Percentiles rank a stretch among this genome's conserved stretches.
phyloP scores from a whole-genome alignment of 2,113 vertebrate genomes.

The Neoarius graeffei region DNA sequence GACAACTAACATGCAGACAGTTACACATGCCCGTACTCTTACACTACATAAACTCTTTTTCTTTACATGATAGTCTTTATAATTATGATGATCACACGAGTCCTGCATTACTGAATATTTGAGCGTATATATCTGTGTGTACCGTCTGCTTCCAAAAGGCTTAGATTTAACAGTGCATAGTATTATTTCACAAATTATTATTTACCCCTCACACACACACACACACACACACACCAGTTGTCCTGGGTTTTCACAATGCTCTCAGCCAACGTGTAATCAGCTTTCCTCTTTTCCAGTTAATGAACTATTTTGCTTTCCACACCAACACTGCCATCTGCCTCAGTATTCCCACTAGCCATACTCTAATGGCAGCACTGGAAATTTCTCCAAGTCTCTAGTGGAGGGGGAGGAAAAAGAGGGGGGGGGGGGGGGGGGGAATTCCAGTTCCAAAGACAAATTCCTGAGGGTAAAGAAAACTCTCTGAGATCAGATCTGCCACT shows the following conservation, averaged over 20 bases:
- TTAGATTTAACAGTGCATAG: neutral
- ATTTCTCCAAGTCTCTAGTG: slow-evolving; percentile 19
- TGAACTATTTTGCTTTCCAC: neutral
- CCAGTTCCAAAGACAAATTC: slow-evolving; percentile 20
- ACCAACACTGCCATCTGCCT: neutral
- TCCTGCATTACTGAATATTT: slow-evolving; percentile 36
- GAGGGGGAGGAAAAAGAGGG: neutral
- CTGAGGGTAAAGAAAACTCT: neutral
- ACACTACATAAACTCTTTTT: neutral
- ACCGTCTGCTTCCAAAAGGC: neutral
- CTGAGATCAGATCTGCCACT: slow-evolving; percentile 10
- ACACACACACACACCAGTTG: neutral
- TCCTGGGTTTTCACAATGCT: slow-evolving; percentile 22
- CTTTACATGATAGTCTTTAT: neutral
- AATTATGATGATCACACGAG: neutral
- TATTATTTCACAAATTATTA: neutral
- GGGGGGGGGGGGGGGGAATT: no score
- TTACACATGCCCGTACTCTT: neutral
- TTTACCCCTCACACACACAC: neutral
- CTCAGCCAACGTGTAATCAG: slow-evolving; percentile 18
- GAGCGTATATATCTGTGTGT: neutral
- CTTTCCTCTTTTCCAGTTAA: slow-evolving; percentile 22
- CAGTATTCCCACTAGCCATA: slow-evolving; percentile 17
- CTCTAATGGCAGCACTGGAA: neutral
- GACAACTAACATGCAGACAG: neutral